Conservation (phyloP, 2,797 vertebrate species). For the Alectoris magna region DNA sequence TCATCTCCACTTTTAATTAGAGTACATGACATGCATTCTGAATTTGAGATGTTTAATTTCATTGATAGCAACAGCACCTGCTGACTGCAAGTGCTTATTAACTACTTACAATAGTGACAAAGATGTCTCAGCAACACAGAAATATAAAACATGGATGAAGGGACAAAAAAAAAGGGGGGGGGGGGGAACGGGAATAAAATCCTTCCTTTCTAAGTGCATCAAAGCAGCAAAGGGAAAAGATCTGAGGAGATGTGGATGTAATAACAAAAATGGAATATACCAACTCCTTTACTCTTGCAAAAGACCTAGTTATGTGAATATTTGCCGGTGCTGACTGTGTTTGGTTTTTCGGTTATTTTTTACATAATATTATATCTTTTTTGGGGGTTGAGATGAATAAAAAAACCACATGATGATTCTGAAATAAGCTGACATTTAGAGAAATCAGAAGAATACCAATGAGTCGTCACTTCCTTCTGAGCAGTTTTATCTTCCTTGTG, state of each 20-base stretch:
- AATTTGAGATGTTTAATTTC: not conserved
- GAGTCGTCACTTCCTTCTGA: not conserved
- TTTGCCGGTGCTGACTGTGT: not conserved
- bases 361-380: not conserved
- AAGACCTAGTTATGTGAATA: not conserved
- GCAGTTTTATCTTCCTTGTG: conserved; percentile 13
- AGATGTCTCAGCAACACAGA: not conserved
- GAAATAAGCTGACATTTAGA: not conserved
- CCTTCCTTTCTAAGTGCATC: not conserved
- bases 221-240: not conserved
- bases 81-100: not conserved
- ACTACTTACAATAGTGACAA: not conserved
- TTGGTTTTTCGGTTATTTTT: not conserved
- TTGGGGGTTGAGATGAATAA: not conserved
- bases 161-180: not conserved
- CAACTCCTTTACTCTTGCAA: not conserved
- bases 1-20: not conserved
- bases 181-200: not conserved
- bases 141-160: not conserved
- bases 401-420: not conserved
- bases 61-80: not conserved
- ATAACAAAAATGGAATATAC: not conserved
- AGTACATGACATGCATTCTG: not conserved
- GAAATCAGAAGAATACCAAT: conserved; percentile 8
- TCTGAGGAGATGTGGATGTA: not conserved